Percentiles rank a stretch among this genome's conserved stretches.
Evolutionary conservation across 2,113 vertebrate genomes (phyloP).

Genomic region (Mesitornis unicolor): DNA sequence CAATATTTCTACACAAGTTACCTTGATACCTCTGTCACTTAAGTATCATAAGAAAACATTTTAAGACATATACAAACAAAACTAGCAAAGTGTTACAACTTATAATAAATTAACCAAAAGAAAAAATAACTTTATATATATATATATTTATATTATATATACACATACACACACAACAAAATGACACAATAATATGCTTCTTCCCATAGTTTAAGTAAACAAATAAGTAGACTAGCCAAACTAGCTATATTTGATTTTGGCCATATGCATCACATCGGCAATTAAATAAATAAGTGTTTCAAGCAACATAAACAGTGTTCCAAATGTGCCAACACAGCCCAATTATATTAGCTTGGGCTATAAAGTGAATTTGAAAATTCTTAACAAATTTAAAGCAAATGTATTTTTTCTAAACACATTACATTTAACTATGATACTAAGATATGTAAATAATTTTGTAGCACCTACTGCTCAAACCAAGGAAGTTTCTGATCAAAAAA

Average conservation of each 20-base stretch:
- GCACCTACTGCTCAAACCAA: conserved; percentile 99
- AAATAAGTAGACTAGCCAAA: conserved; percentile 99
- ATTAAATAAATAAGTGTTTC: conserved; percentile 93
- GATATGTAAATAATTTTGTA: conserved; percentile 99
- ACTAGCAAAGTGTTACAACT: conserved; percentile 98
- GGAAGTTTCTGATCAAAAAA: conserved; percentile 95
- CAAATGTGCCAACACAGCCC: conserved; percentile 87
- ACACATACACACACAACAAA: conserved; percentile 97
- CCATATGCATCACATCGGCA: conserved; percentile 98
- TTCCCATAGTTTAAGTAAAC: conserved; percentile 97
- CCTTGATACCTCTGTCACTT: conserved; percentile 91
- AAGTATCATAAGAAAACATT: conserved; percentile 99
- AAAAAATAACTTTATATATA: conserved; percentile 99
- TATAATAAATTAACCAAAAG: conserved; percentile 99
- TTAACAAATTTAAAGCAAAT: conserved; percentile 97
- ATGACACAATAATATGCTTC: conserved; percentile 99
- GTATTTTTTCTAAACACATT: conserved; percentile 92
- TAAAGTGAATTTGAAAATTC: conserved; percentile 85
- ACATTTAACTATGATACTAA: conserved; percentile 99
- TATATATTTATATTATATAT: conserved; percentile 95
- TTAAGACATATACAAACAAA: conserved; percentile 99
- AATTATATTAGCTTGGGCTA: conserved; percentile 84
- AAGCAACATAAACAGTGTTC: conserved; percentile 94
- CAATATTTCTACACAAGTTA: conserved; percentile 99
- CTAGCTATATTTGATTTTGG: conserved; percentile 99